A percentile compares a stretch with the other conserved stretches of the same genome.
Conservation (phyloP, 2,797 vertebrate species). For the Leptoclinus maculatus region DNA sequence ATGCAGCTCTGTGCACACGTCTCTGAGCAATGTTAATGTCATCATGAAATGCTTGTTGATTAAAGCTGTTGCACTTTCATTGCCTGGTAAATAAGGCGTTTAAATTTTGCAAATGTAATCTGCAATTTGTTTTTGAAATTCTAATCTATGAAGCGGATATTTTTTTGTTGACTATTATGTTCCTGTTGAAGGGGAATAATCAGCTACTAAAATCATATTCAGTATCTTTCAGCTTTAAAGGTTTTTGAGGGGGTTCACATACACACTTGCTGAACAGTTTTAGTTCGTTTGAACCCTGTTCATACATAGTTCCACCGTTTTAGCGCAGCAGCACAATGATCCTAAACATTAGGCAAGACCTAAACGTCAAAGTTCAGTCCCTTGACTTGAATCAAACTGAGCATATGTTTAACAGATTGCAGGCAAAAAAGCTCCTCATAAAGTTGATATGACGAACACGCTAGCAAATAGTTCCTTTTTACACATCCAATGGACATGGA, state of each 20-base stretch:
- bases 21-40: conserved; percentile 18
- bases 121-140: not conserved
- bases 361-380: not conserved
- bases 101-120: conserved; percentile 18
- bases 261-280: not conserved
- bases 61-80: conserved; percentile 37
- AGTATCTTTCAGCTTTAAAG: not conserved
- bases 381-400: not conserved
- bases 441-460: not conserved
- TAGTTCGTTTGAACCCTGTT: not conserved
- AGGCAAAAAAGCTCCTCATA: not conserved
- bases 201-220: not conserved
- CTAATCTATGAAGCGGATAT: not conserved
- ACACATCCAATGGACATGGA: not conserved
- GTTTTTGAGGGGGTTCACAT: not conserved
- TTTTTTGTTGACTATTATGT: not conserved
- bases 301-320: not conserved
- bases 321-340: not conserved
- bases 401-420: not conserved
- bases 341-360: not conserved
- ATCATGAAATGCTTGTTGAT: conserved; percentile 25
- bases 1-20: conserved; percentile 24
- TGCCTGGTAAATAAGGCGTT: conserved; percentile 25
- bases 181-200: not conserved
- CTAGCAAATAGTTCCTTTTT: not conserved